Percentiles rank a stretch among this genome's conserved stretches.
These are phyloP conservation scores for Aethes cnicana DNA, from an alignment of 2,888 invertebrate genomes.

Conservation along the genomic window DNA sequence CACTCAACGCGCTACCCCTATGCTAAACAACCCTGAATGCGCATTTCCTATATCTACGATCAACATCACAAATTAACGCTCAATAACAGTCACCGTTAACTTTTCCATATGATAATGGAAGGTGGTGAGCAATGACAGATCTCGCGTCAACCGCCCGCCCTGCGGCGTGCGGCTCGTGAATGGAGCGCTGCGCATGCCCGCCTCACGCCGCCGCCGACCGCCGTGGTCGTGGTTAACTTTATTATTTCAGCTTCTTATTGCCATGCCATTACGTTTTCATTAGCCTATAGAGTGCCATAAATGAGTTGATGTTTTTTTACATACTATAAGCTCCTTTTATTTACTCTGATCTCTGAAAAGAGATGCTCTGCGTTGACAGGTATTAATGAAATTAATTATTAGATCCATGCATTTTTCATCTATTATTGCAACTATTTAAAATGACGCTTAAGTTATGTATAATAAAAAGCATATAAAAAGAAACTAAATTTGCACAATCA, in stretches of 20 bases:
- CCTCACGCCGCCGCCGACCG: slow-evolving; percentile 41
- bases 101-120: slow-evolving; percentile 7
- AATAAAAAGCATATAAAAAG: too few species aligned
- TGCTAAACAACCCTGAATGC: slow-evolving; percentile 12
- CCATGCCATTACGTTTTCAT: slow-evolving; percentile 36
- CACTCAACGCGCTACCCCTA: slow-evolving; percentile 34
- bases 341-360: too few species aligned
- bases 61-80: not conserved
- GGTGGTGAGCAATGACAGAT: slow-evolving; percentile 31
- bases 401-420: too few species aligned
- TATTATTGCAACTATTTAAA: too few species aligned
- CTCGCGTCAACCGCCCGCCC: slow-evolving; percentile 37
- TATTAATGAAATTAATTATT: too few species aligned
- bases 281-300: slow-evolving; percentile 7
- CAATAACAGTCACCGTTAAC: not conserved
- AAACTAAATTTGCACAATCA: not conserved
- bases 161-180: slow-evolving; percentile 46
- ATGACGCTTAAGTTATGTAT: too few species aligned
- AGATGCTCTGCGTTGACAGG: too few species aligned
- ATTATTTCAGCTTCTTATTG: slow-evolving; percentile 41
- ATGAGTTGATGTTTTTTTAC: not conserved
- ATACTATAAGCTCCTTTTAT: too few species aligned
- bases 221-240: slow-evolving; percentile 44
- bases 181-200: slow-evolving; percentile 56
- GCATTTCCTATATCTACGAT: not conserved